Conservation (phyloP, 2,113 vertebrate species). For the Megaptera novaeangliae region DNA sequence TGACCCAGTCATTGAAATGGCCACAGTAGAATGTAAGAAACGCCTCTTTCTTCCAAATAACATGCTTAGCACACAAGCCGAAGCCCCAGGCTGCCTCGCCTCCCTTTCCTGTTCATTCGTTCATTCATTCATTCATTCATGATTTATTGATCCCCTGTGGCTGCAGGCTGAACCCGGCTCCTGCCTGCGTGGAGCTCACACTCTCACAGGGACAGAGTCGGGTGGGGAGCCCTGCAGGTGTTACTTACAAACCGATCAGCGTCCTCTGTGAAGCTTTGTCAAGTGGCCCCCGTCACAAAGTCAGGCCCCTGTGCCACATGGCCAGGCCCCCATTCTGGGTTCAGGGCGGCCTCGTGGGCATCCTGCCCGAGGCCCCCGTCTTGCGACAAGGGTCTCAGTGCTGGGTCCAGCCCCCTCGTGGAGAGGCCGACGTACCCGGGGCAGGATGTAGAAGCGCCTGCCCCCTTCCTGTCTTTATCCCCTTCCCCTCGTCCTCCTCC, state of each 20-base stretch:
- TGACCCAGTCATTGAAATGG: rapidly evolving
- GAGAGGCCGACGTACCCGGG: rapidly evolving
- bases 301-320: neutral
- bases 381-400: rapidly evolving
- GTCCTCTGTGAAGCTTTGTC: neutral
- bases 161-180: neutral
- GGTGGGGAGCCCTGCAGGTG: neutral
- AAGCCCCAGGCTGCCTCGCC: neutral
- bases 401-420: rapidly evolving
- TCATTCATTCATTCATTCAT: rapidly evolving
- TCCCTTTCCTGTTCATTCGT: neutral
- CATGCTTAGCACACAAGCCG: rapidly evolving
- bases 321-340: neutral
- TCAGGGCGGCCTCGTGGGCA: rapidly evolving
- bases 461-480: neutral
- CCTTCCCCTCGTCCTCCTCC: rapidly evolving
- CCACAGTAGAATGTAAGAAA: rapidly evolving
- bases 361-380: rapidly evolving
- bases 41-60: rapidly evolving
- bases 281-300: rapidly evolving
- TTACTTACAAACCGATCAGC: rapidly evolving
- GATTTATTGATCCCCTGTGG: neutral
- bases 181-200: rapidly evolving
- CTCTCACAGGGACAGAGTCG: neutral
- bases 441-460: neutral